Base-by-base conservation (phyloP, 2,113 vertebrate species). In the Podarcis raffonei region DNA sequence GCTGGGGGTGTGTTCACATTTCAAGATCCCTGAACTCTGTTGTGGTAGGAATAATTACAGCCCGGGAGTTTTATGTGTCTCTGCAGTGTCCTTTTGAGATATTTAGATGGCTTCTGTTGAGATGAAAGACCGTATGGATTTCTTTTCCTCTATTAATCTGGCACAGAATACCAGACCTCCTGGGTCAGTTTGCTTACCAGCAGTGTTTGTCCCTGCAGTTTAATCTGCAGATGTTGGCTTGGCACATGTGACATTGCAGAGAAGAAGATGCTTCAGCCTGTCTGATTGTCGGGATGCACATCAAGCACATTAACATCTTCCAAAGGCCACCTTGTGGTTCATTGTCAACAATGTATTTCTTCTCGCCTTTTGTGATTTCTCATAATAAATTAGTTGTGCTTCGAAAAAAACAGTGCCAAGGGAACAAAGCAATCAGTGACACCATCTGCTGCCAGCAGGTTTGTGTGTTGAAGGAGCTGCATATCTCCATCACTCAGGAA, bases 361-460 rank as follows among this genome's bases (percentile, higher is more conserved):
- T 83, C n/a, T 30, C 8, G 25, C 25, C 39, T 13, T 84, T 84
- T 89, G 81, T 88, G 81, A 83, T 69, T 83, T 39, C 59, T 57
- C 39, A 85, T 74, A 85, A 85, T 88, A 84, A 86, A 4, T 85
- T 84, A 91, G 93, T 85, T 42, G 89, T 65, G 83, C 57, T 86
- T 93, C 48, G 48, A 0, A 8, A 83, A 89, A 83, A 92, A 68
- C 88, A 42, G 89, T 18, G 69, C 84, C 75, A 59, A 71, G 94
- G 92, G 89, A 87, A 68, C 93, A 93, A 89, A 94, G 88, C 92
- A 86, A 59, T 91, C 27, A 6, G 71, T 91, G 90, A 84, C 92
- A 93, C 92, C 95, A 91, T 94, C 94, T 94, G 93, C 90, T 90
- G 84, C 16, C 77, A 84, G 82, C 88, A 87, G 59, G 86, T 11